phyloP scores from a whole-genome alignment of 2,888 invertebrate genomes.

The Portevinia maculata region DNA sequence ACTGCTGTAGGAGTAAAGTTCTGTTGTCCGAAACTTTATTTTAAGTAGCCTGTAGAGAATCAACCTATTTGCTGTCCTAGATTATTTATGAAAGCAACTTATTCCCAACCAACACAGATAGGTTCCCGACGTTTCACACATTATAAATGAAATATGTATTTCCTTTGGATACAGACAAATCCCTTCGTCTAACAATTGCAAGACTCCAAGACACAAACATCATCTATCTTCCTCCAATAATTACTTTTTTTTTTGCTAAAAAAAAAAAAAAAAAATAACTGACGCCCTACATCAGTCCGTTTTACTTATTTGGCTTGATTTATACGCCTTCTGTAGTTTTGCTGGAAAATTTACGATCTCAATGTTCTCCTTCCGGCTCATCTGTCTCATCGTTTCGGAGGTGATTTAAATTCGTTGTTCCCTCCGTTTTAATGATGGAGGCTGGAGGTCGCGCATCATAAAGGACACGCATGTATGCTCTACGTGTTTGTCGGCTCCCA shows the following conservation, averaged over 20 bases:
- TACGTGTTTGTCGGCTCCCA: conserved; percentile 32
- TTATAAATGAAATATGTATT: too few relatives aligned
- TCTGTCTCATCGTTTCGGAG: conserved; percentile 59
- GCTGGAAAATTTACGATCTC: conserved; percentile 44
- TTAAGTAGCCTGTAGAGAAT: too few relatives aligned
- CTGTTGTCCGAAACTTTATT: too few relatives aligned
- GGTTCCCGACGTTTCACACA: too few relatives aligned
- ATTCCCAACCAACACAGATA: too few relatives aligned
- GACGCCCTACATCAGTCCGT: neutral
- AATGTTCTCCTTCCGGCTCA: conserved; percentile 48
- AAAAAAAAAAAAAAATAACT: neutral
- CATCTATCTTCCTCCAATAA: too few relatives aligned
- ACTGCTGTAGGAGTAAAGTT: too few relatives aligned
- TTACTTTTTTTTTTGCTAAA: neutral
- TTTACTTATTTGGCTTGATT: neutral
- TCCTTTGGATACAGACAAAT: too few relatives aligned
- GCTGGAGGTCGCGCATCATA: conserved; percentile 70
- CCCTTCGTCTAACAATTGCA: too few relatives aligned
- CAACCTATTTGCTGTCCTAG: too few relatives aligned
- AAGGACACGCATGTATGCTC: conserved; percentile 64
- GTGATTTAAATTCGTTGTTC: conserved; percentile 70
- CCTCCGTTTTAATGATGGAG: conserved; percentile 32
- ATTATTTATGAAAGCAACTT: too few relatives aligned
- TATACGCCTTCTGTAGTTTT: conserved; percentile 17
- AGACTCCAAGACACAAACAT: too few relatives aligned